A percentile compares a stretch with the other conserved stretches of the same genome.
Conservation (phyloP, 2,888 invertebrate genomes). For the Idaea straminata region DNA sequence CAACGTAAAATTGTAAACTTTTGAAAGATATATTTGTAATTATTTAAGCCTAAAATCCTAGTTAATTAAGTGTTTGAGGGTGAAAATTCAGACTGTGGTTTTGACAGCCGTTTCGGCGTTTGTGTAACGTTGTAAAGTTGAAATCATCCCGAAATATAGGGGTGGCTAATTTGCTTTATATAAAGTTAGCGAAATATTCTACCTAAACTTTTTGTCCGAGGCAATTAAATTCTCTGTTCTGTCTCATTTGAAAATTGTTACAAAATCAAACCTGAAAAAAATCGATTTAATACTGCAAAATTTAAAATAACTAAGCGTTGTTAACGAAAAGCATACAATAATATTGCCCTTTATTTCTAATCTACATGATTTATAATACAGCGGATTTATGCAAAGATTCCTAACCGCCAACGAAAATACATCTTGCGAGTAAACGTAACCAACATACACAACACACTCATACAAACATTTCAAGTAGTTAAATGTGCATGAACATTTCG, state of each 20-base stretch:
- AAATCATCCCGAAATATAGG: neutral
- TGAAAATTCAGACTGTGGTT: conserved; percentile 29
- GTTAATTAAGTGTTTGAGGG: conserved; percentile 39
- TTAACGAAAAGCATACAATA: too few relatives aligned
- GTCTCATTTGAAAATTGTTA: neutral
- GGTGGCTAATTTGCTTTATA: neutral
- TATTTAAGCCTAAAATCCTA: conserved; percentile 38
- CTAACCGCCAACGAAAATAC: neutral
- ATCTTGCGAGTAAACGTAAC: neutral
- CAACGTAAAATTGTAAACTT: conserved; percentile 40
- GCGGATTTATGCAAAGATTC: neutral
- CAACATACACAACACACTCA: neutral
- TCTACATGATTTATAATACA: neutral
- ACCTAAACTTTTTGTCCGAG: too few relatives aligned
- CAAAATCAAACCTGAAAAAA: too few relatives aligned
- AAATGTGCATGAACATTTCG: conserved; percentile 13
- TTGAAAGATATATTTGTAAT: conserved; percentile 50
- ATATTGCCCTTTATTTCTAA: too few relatives aligned
- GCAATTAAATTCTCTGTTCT: neutral
- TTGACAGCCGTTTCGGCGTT: conserved; percentile 8
- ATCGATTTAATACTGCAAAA: too few relatives aligned
- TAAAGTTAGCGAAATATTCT: neutral
- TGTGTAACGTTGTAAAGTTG: neutral
- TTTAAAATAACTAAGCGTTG: too few relatives aligned
- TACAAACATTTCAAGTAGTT: neutral